Conservation (phyloP, 1,140 invertebrate genomes). For the Halesus radiatus region DNA sequence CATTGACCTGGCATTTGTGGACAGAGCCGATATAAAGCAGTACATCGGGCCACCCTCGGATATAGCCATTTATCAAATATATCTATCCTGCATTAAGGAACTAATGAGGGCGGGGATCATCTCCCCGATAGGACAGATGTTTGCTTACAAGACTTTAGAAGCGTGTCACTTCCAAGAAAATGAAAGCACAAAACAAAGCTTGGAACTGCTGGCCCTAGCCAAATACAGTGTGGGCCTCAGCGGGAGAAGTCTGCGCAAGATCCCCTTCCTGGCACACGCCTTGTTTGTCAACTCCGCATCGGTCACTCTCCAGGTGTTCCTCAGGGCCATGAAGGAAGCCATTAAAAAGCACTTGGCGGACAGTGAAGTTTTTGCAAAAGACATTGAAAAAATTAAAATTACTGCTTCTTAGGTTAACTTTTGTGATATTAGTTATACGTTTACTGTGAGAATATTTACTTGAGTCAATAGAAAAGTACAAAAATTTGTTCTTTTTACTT, state of each 20-base stretch:
- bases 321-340: conserved; percentile 39
- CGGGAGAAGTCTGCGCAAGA: conserved; percentile 87
- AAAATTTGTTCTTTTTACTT: too few relatives aligned
- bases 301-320: conserved; percentile 12
- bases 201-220: conserved; percentile 66
- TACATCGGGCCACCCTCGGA: conserved; percentile 88
- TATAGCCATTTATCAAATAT: conserved; percentile 87
- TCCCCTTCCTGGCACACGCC: conserved; percentile 88
- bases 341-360: conserved; percentile 48
- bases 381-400: conserved; percentile 25
- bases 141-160: conserved; percentile 60
- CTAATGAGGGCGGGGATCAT: conserved; percentile 78
- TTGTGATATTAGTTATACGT: too few relatives aligned
- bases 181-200: conserved; percentile 60
- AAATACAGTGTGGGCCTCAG: conserved; percentile 81
- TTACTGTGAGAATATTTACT: too few relatives aligned
- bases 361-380: conserved; percentile 45
- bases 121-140: conserved; percentile 61
- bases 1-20: conserved; percentile 96
- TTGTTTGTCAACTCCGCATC: conserved; percentile 59
- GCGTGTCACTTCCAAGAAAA: conserved; percentile 60
- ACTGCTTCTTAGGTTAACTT: background rate
- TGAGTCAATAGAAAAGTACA: too few relatives aligned
- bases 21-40: conserved; percentile 95
- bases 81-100: conserved; percentile 82